Conservation (phyloP, 2,797 vertebrate species). For the Pipistrellus pipistrellus region DNA sequence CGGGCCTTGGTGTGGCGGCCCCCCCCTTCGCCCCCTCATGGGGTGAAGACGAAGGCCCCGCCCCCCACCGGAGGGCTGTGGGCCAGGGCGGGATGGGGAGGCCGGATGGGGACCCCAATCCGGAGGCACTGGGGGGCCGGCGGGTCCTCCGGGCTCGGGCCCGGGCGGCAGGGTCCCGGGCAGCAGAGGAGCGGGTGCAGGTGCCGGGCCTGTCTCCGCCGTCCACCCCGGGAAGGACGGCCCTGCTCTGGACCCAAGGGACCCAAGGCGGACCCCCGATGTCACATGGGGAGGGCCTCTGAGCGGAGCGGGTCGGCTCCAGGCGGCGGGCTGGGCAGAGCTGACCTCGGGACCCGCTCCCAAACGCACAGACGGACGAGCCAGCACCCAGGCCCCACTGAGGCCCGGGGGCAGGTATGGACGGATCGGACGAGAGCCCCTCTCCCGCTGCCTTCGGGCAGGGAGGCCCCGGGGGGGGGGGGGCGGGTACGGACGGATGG, state of each 20-base stretch:
- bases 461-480: too few species aligned
- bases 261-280: not conserved
- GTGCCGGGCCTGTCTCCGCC: not conserved
- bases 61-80: rapidly evolving
- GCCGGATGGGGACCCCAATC: not conserved
- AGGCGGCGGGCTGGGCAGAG: not conserved
- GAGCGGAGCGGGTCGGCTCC: not conserved
- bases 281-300: not conserved
- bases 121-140: not conserved
- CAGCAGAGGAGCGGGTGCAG: not conserved
- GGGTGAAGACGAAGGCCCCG: too few species aligned
- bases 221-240: rapidly evolving
- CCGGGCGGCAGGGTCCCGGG: not conserved
- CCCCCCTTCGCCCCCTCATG: not conserved
- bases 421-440: too few species aligned
- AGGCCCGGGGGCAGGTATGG: too few species aligned
- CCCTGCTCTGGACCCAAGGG: not conserved
- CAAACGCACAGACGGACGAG: too few species aligned
- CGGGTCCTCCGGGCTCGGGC: not conserved
- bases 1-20: not conserved
- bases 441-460: too few species aligned
- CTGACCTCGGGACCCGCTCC: not conserved
- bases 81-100: not conserved
- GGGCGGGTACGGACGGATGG: too few species aligned
- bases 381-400: too few species aligned